Evolutionary conservation across 2,797 vertebrate genomes (phyloP).

Genomic region (Linurgus olivaceus): DNA sequence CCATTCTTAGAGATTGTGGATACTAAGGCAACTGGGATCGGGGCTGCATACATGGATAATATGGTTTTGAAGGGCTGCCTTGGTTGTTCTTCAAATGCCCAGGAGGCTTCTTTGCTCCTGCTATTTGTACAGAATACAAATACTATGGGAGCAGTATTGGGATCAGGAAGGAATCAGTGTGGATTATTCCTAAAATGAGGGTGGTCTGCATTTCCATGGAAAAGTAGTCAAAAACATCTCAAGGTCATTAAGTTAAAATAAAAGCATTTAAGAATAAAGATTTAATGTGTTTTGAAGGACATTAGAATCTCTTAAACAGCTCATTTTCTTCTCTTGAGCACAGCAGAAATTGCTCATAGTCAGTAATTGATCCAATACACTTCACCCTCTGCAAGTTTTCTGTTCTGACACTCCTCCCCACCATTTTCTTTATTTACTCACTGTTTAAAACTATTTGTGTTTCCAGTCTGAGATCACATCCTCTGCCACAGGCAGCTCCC

Average conservation of each 20-base stretch:
- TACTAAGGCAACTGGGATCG: neutral
- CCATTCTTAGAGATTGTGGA: neutral
- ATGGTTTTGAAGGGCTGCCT: neutral
- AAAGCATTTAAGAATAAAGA: neutral
- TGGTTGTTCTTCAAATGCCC: neutral
- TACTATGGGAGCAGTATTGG: neutral
- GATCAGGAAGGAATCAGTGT: neutral
- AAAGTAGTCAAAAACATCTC: neutral
- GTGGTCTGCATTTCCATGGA: neutral
- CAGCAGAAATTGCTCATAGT: neutral
- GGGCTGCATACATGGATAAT: neutral
- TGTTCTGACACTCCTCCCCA: fast-evolving
- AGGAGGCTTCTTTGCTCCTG: neutral
- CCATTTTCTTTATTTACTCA: neutral
- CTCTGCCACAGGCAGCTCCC: neutral
- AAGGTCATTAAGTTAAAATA: neutral
- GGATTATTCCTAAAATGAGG: neutral
- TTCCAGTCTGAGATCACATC: neutral
- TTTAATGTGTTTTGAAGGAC: neutral
- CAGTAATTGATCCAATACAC: neutral
- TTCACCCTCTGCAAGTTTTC: neutral
- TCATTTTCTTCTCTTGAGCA: neutral
- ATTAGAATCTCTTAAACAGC: neutral
- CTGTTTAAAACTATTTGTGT: neutral
- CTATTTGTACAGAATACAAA: neutral